phyloP scores from a whole-genome alignment of 2,113 vertebrate genomes.

The Nothoprocta pentlandii region DNA sequence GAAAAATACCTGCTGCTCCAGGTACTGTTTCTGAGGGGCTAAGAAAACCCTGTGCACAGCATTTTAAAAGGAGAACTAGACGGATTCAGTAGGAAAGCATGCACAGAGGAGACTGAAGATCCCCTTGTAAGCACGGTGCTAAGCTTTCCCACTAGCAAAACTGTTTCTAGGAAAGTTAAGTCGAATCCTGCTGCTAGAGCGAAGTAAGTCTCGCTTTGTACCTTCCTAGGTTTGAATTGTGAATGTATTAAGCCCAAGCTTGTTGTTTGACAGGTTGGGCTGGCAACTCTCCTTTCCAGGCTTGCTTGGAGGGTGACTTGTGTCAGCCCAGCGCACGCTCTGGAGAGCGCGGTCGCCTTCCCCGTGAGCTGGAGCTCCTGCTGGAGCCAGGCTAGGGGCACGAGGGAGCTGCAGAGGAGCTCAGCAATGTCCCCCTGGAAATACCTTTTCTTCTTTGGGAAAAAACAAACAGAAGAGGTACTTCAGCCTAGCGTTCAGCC shows the following conservation, averaged over 20 bases:
- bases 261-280: background rate
- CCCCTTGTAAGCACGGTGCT: background rate
- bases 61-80: constrained; percentile 14
- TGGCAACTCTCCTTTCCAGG: background rate
- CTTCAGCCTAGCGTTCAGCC: background rate
- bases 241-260: background rate
- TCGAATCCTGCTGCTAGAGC: background rate
- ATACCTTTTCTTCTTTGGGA: background rate
- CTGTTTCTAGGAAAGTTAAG: background rate
- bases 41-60: background rate
- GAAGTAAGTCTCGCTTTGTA: background rate
- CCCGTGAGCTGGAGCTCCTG: background rate
- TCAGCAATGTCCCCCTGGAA: background rate
- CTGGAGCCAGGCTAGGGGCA: background rate
- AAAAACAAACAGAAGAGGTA: background rate
- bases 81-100: background rate
- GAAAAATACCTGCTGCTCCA: background rate
- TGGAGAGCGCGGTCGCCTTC: background rate
- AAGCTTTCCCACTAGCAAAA: background rate
- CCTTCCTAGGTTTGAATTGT: background rate
- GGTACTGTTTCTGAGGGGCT: background rate
- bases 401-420: background rate
- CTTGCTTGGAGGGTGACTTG: background rate
- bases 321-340: background rate
- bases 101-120: background rate